Conservation (phyloP, 2,888 invertebrate genomes). For the Calameuta pallipes region DNA sequence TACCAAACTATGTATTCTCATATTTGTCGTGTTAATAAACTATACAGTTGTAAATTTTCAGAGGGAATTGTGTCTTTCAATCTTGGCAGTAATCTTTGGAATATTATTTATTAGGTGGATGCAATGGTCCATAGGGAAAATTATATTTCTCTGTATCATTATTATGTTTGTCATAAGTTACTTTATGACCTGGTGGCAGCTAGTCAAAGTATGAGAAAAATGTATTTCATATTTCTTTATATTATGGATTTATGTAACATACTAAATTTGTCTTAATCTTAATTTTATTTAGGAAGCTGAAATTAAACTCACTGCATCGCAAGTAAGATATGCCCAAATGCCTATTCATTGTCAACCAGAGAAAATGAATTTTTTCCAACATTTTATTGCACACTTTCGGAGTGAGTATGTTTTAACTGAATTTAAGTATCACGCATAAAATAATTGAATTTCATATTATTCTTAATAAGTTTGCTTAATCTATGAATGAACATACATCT, state of each 20-base stretch:
- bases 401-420: background rate
- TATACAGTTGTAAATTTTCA: constrained; percentile 19
- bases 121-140: constrained; percentile 29
- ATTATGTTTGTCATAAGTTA: constrained; percentile 43
- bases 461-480: background rate
- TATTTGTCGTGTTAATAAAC: constrained; percentile 1
- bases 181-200: constrained; percentile 50
- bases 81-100: constrained; percentile 17
- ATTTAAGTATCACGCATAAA: background rate
- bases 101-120: constrained; percentile 30
- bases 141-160: constrained; percentile 34
- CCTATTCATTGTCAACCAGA: constrained; percentile 49
- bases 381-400: background rate
- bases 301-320: constrained; percentile 42
- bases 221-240: constrained; percentile 1
- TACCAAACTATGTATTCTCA: constrained; percentile 10
- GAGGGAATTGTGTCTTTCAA: constrained; percentile 26
- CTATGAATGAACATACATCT: constrained; percentile 1
- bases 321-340: constrained; percentile 37
- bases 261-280: background rate
- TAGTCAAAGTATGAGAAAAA: constrained; percentile 43
- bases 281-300: constrained; percentile 45
- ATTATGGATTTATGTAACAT: background rate
- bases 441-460: background rate
- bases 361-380: constrained; percentile 33